Evolutionary conservation across 2,113 vertebrate species (phyloP).

Genomic region (Archocentrus centrarchus): DNA sequence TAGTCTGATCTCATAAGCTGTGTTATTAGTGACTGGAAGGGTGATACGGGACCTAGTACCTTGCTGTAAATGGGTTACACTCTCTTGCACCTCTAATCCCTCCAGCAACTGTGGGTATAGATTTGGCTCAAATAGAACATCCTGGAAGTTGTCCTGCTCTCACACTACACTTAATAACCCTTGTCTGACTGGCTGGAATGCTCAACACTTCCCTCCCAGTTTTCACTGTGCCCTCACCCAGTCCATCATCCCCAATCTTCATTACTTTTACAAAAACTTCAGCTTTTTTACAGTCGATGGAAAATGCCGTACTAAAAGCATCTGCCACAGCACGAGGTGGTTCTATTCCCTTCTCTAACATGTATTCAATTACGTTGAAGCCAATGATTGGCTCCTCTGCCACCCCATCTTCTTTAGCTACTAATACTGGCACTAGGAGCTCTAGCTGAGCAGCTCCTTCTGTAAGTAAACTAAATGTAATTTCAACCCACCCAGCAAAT

Average conservation of each 20-base stretch:
- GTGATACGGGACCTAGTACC: too few relatives aligned
- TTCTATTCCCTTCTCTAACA: not conserved
- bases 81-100: too few relatives aligned
- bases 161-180: too few relatives aligned
- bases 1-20: too few relatives aligned
- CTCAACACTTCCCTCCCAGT: not conserved
- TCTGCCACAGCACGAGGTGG: not conserved
- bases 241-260: not conserved
- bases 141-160: too few relatives aligned
- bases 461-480: constrained; percentile 18
- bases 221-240: not conserved
- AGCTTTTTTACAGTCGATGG: constrained; percentile 33
- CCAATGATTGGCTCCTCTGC: constrained; percentile 40
- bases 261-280: constrained; percentile 27
- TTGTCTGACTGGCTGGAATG: too few relatives aligned
- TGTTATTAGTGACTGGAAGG: too few relatives aligned
- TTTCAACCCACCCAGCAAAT: not conserved
- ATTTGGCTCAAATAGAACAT: too few relatives aligned
- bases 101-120: too few relatives aligned
- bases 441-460: not conserved
- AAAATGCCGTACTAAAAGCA: constrained; percentile 34
- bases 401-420: constrained; percentile 1
- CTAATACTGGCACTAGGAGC: constrained; percentile 24
- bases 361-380: constrained; percentile 41
- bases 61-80: too few relatives aligned